Percentiles rank a stretch among this genome's conserved stretches.
These are phyloP conservation scores for Pampusana beccarii DNA, from an alignment of 2,113 vertebrate species.

Conservation along the genomic window DNA sequence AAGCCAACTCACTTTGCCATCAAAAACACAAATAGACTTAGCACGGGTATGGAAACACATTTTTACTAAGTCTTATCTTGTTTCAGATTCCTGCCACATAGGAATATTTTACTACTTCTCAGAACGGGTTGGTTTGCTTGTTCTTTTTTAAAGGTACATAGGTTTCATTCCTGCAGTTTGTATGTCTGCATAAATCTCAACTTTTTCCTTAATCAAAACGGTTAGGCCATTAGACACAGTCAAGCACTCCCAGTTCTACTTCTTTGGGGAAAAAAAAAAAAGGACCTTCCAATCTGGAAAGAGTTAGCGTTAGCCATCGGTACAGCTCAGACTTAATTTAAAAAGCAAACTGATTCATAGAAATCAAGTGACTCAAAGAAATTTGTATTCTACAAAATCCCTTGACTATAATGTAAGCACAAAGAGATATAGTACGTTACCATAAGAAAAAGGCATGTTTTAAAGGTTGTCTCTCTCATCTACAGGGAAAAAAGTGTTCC, in stretches of 20 bases:
- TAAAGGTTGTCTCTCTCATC: slow-evolving; percentile 3
- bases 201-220: background rate
- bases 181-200: background rate
- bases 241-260: background rate
- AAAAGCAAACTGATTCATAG: background rate
- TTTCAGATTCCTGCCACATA: background rate
- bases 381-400: background rate
- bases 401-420: background rate
- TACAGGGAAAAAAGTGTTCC: background rate
- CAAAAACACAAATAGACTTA: background rate
- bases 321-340: background rate
- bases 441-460: background rate
- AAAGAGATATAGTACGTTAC: background rate
- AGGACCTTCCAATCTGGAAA: background rate
- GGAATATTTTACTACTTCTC: background rate
- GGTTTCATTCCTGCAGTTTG: background rate
- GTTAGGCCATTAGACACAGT: background rate
- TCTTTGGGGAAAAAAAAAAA: too few species aligned
- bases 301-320: background rate
- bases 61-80: background rate
- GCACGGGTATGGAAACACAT: background rate
- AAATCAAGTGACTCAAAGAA: background rate
- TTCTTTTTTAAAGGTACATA: background rate
- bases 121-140: background rate
- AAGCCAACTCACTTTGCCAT: background rate